Percentiles rank a stretch among this genome's conserved stretches.
phyloP scores from a whole-genome alignment of 2,797 vertebrate species.

The Zenarchopterus dispar region DNA sequence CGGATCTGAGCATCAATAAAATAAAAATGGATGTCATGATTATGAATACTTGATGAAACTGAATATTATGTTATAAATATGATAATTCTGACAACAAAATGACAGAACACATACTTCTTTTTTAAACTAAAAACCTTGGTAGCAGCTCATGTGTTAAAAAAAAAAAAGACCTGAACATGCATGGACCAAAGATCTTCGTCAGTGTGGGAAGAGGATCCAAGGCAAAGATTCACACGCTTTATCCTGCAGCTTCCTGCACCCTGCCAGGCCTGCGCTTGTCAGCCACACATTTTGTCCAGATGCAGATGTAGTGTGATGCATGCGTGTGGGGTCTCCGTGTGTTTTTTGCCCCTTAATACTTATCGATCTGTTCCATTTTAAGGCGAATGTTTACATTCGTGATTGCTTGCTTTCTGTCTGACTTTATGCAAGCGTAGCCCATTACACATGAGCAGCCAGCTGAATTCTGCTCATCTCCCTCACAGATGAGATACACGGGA shows the following conservation, averaged over 20 bases:
- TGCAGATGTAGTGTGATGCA: slow-evolving; percentile 69
- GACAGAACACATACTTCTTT: no score
- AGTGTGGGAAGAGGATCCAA: slow-evolving; percentile 47
- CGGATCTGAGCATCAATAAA: no score
- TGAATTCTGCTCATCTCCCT: neutral
- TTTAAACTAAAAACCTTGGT: no score
- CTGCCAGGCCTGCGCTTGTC: slow-evolving; percentile 64
- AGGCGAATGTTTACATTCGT: neutral
- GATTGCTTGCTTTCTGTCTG: neutral
- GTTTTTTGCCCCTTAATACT: slow-evolving; percentile 22
- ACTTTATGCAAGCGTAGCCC: neutral
- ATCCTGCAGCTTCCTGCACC: slow-evolving; percentile 60
- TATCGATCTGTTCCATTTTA: neutral
- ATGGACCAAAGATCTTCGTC: slow-evolving; percentile 49
- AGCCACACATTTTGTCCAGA: slow-evolving; percentile 77
- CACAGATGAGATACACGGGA: neutral
- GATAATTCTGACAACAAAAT: no score
- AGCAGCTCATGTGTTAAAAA: neutral
- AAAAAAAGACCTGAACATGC: slow-evolving; percentile 52
- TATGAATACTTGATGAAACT: no score
- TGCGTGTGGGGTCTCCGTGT: slow-evolving; percentile 32
- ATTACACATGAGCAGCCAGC: neutral
- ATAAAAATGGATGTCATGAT: no score
- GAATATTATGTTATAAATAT: no score
- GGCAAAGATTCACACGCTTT: slow-evolving; percentile 54